These are phyloP conservation scores for Asbolus verrucosus DNA, from an alignment of 1,140 invertebrate species.

Conservation along the genomic window DNA sequence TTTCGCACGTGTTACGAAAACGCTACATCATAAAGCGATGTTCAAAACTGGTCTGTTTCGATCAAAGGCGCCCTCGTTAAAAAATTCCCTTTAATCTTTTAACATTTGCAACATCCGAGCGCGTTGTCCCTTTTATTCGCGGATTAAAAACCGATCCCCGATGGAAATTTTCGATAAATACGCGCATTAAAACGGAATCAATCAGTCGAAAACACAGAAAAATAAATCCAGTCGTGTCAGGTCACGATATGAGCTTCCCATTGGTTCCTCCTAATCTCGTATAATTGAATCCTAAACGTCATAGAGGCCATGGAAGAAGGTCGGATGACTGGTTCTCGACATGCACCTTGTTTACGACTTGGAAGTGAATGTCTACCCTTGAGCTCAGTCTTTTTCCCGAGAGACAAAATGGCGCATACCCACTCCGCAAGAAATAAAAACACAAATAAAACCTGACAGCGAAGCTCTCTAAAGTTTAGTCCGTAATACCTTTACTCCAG, in stretches of 20 bases:
- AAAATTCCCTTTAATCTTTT: too few relatives aligned
- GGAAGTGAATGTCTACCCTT: conserved; percentile 36
- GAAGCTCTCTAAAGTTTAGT: conserved; percentile 44
- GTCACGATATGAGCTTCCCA: too few relatives aligned
- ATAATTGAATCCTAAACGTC: conserved; percentile 36
- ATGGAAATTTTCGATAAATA: too few relatives aligned
- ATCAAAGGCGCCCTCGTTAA: too few relatives aligned
- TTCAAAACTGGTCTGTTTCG: too few relatives aligned
- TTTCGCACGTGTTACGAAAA: too few relatives aligned
- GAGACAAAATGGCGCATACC: conserved; percentile 38
- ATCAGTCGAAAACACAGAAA: too few relatives aligned
- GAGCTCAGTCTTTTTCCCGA: conserved; percentile 32
- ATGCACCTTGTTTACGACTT: conserved; percentile 38
- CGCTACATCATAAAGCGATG: not conserved
- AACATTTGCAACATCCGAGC: too few relatives aligned
- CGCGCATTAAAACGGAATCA: too few relatives aligned
- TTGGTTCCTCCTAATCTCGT: conserved; percentile 36
- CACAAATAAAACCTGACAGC: conserved; percentile 43
- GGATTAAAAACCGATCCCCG: too few relatives aligned
- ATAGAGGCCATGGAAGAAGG: conserved; percentile 19
- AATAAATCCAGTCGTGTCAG: too few relatives aligned
- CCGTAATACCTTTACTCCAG: conserved; percentile 42
- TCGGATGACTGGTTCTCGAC: conserved; percentile 11
- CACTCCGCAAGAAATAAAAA: conserved; percentile 43
- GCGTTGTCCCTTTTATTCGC: too few relatives aligned